Percentiles rank a stretch among this genome's conserved stretches.
These are phyloP conservation scores for Scrobipalpa atriplicella DNA, from an alignment of 2,888 invertebrate genomes.

Conservation along the genomic window DNA sequence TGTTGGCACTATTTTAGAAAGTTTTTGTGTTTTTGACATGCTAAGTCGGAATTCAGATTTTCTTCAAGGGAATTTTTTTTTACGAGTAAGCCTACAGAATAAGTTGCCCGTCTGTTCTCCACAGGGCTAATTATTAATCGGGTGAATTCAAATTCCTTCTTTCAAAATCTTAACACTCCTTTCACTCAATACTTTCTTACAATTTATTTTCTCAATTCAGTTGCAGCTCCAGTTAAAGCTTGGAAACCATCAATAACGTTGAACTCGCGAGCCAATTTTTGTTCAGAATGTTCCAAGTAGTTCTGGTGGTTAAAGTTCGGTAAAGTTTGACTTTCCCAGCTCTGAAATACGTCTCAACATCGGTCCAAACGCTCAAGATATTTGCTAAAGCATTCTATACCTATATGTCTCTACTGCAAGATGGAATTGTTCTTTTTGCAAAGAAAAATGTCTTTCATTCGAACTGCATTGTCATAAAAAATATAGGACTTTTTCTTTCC, in stretches of 20 bases:
- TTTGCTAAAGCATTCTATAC: neutral
- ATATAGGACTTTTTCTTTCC: neutral
- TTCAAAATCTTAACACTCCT: no score
- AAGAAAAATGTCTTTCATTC: conserved; percentile 1
- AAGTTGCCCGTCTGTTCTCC: no score
- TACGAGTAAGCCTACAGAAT: no score
- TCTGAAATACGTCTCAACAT: neutral
- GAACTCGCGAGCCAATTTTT: neutral
- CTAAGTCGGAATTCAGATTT: no score
- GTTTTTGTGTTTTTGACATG: neutral
- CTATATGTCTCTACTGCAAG: neutral
- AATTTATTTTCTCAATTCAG: no score
- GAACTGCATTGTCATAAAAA: conserved; percentile 2
- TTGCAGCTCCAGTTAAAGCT: no score
- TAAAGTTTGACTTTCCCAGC: neutral
- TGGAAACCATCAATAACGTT: neutral
- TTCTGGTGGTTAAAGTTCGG: neutral
- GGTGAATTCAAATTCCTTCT: no score
- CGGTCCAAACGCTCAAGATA: neutral
- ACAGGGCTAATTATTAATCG: no score
- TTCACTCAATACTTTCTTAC: no score
- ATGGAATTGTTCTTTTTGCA: neutral
- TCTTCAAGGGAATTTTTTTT: neutral
- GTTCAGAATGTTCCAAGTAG: neutral
- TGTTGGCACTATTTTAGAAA: neutral